Evolutionary conservation across 2,888 invertebrate genomes (phyloP), one percentile per base, ranked within the genome.

Genomic region (Bhutanitis thaidina): DNA sequence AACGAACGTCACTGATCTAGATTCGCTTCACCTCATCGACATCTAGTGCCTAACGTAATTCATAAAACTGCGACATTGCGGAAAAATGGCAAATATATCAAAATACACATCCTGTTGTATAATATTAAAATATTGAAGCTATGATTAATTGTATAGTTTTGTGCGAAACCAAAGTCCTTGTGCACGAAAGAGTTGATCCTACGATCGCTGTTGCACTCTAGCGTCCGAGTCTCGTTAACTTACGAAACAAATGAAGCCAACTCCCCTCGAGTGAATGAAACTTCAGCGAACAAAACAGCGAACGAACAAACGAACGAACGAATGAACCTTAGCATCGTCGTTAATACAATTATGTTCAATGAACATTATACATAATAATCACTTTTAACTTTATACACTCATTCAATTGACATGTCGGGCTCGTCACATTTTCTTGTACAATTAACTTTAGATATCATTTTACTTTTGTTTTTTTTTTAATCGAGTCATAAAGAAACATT

Each of bases 371-470:
- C 71, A 77, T 70, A 77, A 70, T 79, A 77, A 71, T 66, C 71
- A 65, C 66, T 66, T 74, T 77, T 75, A 59, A 77, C 74, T 84
- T 77, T 85, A 77, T 84, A 85, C 85, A 86, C 65, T 80, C 80
- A 70, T 77, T 81, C 82, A 87, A 88, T 88, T 88, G 88, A 88
- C 88, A 81, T 83, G 68, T 84, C 80, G 86, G 88, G 88, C 79
- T 72, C 79, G 77, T 87, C 80, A 67, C 80, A 59, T 60, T 73
- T 71, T 80, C 83, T 82, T 84, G 80, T 85, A 88, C 84, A 85
- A 80, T 79, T 80, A 82, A 66, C 56, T 72, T 69, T 71, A 74
- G 68, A 71, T 73, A 76, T 69, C 66, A 25, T 32, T 43, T 37
- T 43, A 32, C 14, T 25, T 37, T 15, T 36, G 16, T 38, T 12